These are phyloP conservation scores for Oreonectes daqikongensis DNA, from an alignment of 2,797 vertebrate genomes.

Conservation along the genomic window DNA sequence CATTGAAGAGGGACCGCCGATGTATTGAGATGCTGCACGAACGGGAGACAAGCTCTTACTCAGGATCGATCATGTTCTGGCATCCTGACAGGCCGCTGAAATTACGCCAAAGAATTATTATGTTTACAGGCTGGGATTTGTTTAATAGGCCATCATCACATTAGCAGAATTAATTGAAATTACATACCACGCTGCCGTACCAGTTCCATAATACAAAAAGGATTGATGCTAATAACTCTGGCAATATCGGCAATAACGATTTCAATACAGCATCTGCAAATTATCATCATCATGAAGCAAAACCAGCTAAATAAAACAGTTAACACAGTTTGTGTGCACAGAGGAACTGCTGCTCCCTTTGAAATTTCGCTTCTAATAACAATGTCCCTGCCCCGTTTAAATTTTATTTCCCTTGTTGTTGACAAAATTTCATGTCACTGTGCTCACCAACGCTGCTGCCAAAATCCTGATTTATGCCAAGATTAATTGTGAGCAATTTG, in stretches of 20 bases:
- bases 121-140: constrained; percentile 42
- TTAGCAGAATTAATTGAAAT: constrained; percentile 33
- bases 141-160: constrained; percentile 36
- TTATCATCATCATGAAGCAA: constrained; percentile 2
- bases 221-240: constrained; percentile 3
- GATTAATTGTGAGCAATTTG: constrained; percentile 77
- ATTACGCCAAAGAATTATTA: constrained; percentile 27
- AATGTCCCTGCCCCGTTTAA: background rate
- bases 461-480: constrained; percentile 72
- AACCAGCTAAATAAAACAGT: background rate
- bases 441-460: constrained; percentile 61
- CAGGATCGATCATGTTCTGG: constrained; percentile 19
- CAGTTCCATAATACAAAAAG: constrained; percentile 17
- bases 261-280: background rate
- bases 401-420: constrained; percentile 41
- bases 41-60: constrained; percentile 22
- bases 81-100: constrained; percentile 20
- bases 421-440: constrained; percentile 33
- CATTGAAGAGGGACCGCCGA: constrained; percentile 4
- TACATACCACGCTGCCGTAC: constrained; percentile 5
- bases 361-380: background rate
- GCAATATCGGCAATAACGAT: constrained; percentile 6
- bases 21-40: constrained; percentile 19
- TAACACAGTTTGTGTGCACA: background rate
- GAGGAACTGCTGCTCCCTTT: background rate